These are phyloP conservation scores for Fragum sueziense DNA, from an alignment of 2,888 invertebrate species.

Conservation along the genomic window DNA sequence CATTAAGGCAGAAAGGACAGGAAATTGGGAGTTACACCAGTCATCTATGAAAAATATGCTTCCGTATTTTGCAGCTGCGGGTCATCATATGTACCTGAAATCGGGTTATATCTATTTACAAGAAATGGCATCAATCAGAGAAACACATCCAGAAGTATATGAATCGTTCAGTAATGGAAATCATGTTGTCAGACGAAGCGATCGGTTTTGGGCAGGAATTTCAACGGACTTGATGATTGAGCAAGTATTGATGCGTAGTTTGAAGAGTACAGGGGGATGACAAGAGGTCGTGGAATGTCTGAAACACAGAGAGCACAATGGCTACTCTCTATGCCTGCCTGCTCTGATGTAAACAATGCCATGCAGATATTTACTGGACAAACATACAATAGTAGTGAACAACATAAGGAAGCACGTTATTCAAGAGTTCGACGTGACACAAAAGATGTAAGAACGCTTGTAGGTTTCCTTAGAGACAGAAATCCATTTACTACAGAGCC, in stretches of 20 bases:
- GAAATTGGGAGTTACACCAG: conserved; percentile 26
- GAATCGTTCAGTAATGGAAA: neutral
- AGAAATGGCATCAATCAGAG: neutral
- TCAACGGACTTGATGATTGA: conserved; percentile 8
- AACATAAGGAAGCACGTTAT: conserved; percentile 55
- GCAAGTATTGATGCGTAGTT: conserved; percentile 3
- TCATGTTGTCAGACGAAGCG: conserved; percentile 7
- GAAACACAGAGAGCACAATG: conserved; percentile 7
- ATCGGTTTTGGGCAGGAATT: conserved; percentile 8
- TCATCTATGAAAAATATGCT: conserved; percentile 26
- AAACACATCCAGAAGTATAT: conserved; percentile 6
- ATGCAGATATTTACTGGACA: conserved; percentile 4
- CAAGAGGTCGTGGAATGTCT: conserved; percentile 13
- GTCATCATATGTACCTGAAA: conserved; percentile 37
- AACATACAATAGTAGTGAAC: conserved; percentile 36
- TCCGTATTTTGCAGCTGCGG: conserved; percentile 37
- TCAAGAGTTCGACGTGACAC: conserved; percentile 46
- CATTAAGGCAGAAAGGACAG: conserved; percentile 60
- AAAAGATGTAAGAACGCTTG: conserved; percentile 48
- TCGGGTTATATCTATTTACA: conserved; percentile 37
- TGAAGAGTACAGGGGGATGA: conserved; percentile 16
- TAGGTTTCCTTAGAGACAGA: conserved; percentile 42
- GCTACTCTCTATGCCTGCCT: conserved; percentile 11
- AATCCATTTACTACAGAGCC: conserved; percentile 57
- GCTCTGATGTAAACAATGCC: conserved; percentile 1